phyloP scores from a whole-genome alignment of 2,888 invertebrate genomes.

The Allygus modestus region DNA sequence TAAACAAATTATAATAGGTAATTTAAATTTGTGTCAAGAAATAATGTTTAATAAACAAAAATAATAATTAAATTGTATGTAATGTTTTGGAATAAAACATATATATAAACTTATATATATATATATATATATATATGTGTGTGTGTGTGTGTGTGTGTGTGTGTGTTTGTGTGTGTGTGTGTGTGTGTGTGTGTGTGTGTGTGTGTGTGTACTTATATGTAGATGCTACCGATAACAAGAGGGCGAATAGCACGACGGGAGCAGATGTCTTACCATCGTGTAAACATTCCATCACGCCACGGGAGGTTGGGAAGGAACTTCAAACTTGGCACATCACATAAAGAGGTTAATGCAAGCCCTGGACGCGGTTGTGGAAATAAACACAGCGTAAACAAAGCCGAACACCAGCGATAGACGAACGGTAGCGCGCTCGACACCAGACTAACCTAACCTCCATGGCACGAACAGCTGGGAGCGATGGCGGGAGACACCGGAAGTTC shows the following conservation, averaged over 20 bases:
- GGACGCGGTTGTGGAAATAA: slow-evolving; percentile 28
- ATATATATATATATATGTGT: no score
- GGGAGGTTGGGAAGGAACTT: neutral
- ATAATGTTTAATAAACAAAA: no score
- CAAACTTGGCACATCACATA: slow-evolving; percentile 44
- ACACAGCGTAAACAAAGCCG: slow-evolving; percentile 24
- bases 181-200: no score
- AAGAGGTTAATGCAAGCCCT: slow-evolving; percentile 19
- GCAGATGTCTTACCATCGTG: slow-evolving; percentile 36
- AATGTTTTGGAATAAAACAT: no score
- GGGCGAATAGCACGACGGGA: neutral
- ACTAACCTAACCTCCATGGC: slow-evolving; percentile 17
- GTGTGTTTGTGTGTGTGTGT: no score
- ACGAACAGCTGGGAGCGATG: neutral
- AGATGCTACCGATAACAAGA: no score
- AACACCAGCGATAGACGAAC: slow-evolving; percentile 18
- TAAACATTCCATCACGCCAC: slow-evolving; percentile 41
- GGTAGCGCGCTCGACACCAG: neutral
- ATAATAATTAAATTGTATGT: no score
- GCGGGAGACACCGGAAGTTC: slow-evolving; percentile 50
- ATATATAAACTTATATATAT: no score
- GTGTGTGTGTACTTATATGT: no score
- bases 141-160: no score
- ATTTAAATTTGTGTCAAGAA: no score
- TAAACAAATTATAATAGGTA: no score